A percentile compares a stretch with the other conserved stretches of the same genome.
phyloP scores from a whole-genome alignment of 1,140 invertebrate species.

The Telenomus remus region DNA sequence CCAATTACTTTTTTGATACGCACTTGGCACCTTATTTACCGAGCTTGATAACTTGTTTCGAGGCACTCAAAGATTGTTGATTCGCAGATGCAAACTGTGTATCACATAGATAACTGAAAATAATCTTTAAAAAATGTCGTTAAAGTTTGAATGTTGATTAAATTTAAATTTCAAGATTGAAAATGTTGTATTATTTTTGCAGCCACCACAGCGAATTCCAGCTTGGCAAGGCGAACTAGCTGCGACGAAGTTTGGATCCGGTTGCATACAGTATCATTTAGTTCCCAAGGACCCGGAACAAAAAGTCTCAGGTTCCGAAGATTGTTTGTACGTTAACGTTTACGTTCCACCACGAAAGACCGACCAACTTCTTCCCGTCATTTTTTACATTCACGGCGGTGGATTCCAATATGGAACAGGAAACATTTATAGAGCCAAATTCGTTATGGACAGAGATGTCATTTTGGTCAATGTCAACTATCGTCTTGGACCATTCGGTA shows the following conservation, averaged over 20 bases:
- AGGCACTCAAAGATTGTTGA: neutral
- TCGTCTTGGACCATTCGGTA: slow-evolving; percentile 78
- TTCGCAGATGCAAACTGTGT: neutral
- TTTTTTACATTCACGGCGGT: slow-evolving; percentile 71
- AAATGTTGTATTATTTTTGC: too few relatives aligned
- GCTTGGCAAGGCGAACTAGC: slow-evolving; percentile 71
- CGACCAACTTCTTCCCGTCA: slow-evolving; percentile 59
- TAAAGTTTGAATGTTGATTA: too few relatives aligned
- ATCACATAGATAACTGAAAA: neutral
- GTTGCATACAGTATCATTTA: slow-evolving; percentile 69
- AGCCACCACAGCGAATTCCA: slow-evolving; percentile 67
- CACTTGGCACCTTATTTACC: neutral
- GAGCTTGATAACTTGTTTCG: neutral
- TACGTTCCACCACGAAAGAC: slow-evolving; percentile 71
- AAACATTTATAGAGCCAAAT: slow-evolving; percentile 75
- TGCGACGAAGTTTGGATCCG: slow-evolving; percentile 66
- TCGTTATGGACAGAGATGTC: slow-evolving; percentile 79
- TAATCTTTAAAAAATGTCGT: neutral
- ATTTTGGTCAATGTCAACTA: slow-evolving; percentile 82
- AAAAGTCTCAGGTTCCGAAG: slow-evolving; percentile 72
- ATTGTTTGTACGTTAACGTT: slow-evolving; percentile 79
- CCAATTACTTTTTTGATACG: neutral
- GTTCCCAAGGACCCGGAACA: slow-evolving; percentile 52
- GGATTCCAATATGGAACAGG: slow-evolving; percentile 71
- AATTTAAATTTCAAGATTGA: too few relatives aligned